Base-by-base conservation (phyloP, 2,888 invertebrate genomes). In the Myopa testacea region DNA sequence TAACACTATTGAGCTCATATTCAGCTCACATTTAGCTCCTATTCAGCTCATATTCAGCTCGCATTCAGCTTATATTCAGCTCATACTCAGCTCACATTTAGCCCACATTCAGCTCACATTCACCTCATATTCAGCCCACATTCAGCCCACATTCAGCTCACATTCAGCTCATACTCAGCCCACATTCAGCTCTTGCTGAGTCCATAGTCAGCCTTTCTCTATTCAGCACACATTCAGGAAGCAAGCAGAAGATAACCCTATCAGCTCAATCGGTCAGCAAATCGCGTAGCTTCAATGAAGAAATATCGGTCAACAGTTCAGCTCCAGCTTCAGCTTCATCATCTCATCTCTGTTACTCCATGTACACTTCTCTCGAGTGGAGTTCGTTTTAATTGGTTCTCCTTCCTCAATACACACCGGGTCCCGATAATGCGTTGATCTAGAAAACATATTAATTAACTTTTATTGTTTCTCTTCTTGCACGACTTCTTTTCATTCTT, bases 391-490 rank as follows among this genome's bases (percentile, higher is more conserved):
- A 34, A 14, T 37, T 7, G 37, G 38, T 16, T 65, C 38, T 38
- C 16, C 16, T 38, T 65, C 5, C 65, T 65, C 65, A 38, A 65
- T 37, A 7, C 26, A 5, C 1, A 10, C 5, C 26, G 4, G 5
- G 5, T 58, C 62, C 38, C 62, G 62, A 40, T 62, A 45, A 62
- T 73, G 73, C 73, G 50, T 62, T 73, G 73, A 58, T 73, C 73
- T 60, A 62, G 38, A 62, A 73, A 73, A 37, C 45, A 40, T 73
- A 45, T 73, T 73, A 73, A 73, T 73, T 73, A 62, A 62, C 50
- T 73, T 73, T 63, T 37, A 37, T 55, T 55, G 34, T 55, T 55
- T 34, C 65, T 65, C 37, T 38, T 65, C 19, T 10, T 65, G 10
- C 34, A 14, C 38, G 14, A 38, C 16, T 55, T 14, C 50, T 50